These are phyloP conservation scores for Trichomalopsis sarcophagae DNA, from an alignment of 1,140 invertebrate genomes.

Conservation along the genomic window DNA sequence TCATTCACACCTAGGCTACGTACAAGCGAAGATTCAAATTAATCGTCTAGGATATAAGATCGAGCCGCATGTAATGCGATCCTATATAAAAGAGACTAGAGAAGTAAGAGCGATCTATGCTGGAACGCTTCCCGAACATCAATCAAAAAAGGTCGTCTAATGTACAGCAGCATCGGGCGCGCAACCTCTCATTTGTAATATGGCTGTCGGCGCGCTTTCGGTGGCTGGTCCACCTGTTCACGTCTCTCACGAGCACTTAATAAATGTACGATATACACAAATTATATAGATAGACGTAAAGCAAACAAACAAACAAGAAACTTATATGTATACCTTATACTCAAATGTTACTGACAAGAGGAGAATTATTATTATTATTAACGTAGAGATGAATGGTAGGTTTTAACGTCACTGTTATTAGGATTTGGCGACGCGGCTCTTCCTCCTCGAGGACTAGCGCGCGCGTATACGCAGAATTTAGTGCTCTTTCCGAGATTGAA, in stretches of 20 bases:
- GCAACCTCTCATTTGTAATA: slow-evolving; percentile 22
- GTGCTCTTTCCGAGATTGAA: not conserved
- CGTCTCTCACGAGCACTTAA: slow-evolving; percentile 37
- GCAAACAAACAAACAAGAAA: slow-evolving; percentile 12
- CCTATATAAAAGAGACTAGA: not conserved
- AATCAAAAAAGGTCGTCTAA: slow-evolving; percentile 12
- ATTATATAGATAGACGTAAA: slow-evolving; percentile 51
- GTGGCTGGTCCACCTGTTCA: slow-evolving; percentile 51
- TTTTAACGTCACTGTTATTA: slow-evolving; percentile 29
- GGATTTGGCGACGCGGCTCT: slow-evolving; percentile 23
- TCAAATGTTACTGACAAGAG: slow-evolving; percentile 13
- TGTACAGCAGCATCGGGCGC: slow-evolving; percentile 12
- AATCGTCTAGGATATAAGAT: not conserved
- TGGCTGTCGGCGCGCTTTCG: slow-evolving; percentile 47
- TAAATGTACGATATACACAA: slow-evolving; percentile 43
- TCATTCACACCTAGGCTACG: not conserved
- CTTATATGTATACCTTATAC: slow-evolving; percentile 31
- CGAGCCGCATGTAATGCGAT: not conserved
- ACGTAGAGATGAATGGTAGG: slow-evolving; percentile 41
- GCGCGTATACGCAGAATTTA: not conserved
- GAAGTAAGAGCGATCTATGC: not conserved
- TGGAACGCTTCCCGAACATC: not conserved
- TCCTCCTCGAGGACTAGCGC: slow-evolving; percentile 24
- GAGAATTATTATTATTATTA: slow-evolving; percentile 18
- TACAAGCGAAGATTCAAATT: not conserved